These are phyloP conservation scores for Discoglossus pictus DNA, from an alignment of 2,797 vertebrate species.

Conservation along the genomic window DNA sequence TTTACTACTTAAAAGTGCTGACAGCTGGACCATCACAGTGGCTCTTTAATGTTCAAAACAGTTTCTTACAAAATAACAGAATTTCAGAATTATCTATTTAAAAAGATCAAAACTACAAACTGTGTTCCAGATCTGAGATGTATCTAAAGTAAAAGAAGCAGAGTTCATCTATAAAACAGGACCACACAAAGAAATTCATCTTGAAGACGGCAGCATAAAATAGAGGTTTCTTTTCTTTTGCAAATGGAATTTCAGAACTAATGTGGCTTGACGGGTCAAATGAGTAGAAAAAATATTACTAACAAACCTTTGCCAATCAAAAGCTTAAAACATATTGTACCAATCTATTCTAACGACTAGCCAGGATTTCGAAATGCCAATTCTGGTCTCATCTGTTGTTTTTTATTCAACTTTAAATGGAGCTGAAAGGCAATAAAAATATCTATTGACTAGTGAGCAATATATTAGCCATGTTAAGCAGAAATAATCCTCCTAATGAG, in stretches of 20 bases:
- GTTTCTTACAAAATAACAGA: too few relatives aligned
- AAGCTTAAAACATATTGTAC: slow-evolving; percentile 49
- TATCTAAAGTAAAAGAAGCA: too few relatives aligned
- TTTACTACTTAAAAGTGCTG: too few relatives aligned
- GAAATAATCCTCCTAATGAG: slow-evolving; percentile 23
- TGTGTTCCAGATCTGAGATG: too few relatives aligned
- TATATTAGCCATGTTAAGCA: not conserved
- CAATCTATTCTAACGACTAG: slow-evolving; percentile 38
- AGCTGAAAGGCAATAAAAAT: slow-evolving; percentile 38
- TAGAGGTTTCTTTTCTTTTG: slow-evolving; percentile 10
- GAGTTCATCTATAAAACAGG: not conserved
- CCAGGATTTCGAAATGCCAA: slow-evolving; percentile 37
- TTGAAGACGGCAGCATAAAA: slow-evolving; percentile 1
- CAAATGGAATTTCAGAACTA: slow-evolving; percentile 43
- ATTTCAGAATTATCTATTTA: too few relatives aligned
- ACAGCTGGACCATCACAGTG: too few relatives aligned
- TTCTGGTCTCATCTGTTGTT: slow-evolving; percentile 15
- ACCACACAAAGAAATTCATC: slow-evolving; percentile 6
- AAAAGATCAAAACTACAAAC: too few relatives aligned
- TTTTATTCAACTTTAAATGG: slow-evolving; percentile 33
- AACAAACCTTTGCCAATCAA: slow-evolving; percentile 48
- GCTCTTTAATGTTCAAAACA: too few relatives aligned
- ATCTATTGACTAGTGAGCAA: slow-evolving; percentile 12
- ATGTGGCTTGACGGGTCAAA: slow-evolving; percentile 47
- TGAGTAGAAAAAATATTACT: slow-evolving; percentile 31